These are phyloP conservation scores for Phorcus lineatus DNA, from an alignment of 2,888 invertebrate species.

Conservation along the genomic window DNA sequence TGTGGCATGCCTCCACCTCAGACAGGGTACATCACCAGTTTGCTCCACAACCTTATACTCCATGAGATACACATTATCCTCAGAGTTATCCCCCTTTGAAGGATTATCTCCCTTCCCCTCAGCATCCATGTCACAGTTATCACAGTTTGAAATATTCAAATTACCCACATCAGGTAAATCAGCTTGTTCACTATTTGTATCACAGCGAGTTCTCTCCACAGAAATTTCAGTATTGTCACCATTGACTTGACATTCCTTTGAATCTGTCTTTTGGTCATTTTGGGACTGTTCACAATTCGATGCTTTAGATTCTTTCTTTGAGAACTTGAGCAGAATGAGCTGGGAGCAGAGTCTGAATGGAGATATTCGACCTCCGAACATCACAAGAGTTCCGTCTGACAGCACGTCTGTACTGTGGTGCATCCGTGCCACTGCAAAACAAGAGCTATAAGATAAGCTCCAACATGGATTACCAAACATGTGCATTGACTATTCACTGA, in stretches of 20 bases:
- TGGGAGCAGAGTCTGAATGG: slow-evolving; percentile 58
- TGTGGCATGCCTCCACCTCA: slow-evolving; percentile 75
- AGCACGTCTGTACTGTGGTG: slow-evolving; percentile 56
- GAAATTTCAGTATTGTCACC: not conserved
- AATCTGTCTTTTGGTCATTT: not conserved
- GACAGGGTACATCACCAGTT: slow-evolving; percentile 57
- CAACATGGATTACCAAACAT: too few species aligned
- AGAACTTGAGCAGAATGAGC: slow-evolving; percentile 33
- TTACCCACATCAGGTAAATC: too few species aligned
- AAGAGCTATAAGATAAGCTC: not conserved
- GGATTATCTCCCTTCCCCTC: not conserved
- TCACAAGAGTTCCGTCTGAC: slow-evolving; percentile 57
- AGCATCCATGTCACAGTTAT: not conserved
- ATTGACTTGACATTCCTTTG: not conserved
- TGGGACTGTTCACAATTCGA: too few species aligned
- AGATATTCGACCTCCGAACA: slow-evolving; percentile 75
- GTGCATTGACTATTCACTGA: too few species aligned
- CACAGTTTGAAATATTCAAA: too few species aligned
- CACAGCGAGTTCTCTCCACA: not conserved
- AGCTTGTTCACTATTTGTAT: not conserved
- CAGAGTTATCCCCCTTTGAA: not conserved
- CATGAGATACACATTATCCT: slow-evolving; percentile 5
- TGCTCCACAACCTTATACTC: slow-evolving; percentile 44
- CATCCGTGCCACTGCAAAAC: slow-evolving; percentile 63
- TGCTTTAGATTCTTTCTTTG: not conserved